Conservation (phyloP, 2,888 invertebrate genomes). For the Cecidostiba fungosa region DNA sequence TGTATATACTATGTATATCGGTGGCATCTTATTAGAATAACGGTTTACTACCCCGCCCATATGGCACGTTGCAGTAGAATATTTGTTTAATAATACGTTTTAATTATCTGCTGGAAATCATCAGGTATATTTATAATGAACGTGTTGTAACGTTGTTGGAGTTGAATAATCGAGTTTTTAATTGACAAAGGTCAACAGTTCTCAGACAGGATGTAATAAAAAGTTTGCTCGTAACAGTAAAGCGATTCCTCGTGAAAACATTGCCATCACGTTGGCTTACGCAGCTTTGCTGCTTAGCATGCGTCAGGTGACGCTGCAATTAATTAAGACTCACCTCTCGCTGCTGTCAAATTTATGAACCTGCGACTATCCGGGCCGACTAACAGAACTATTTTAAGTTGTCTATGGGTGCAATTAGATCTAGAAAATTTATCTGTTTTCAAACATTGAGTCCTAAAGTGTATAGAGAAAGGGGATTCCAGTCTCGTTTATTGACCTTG, state of each 20-base stretch:
- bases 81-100: neutral
- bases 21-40: neutral
- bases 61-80: neutral
- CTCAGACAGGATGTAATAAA: neutral
- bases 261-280: neutral
- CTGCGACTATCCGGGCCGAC: constrained; percentile 21
- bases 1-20: neutral
- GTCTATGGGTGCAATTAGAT: neutral
- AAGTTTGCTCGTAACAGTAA: neutral
- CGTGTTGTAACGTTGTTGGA: no score
- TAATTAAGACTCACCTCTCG: neutral
- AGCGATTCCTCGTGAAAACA: neutral
- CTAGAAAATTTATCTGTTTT: no score
- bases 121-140: no score
- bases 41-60: neutral
- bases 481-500: neutral
- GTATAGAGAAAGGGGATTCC: neutral
- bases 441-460: neutral
- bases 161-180: no score
- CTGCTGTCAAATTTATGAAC: constrained; percentile 27
- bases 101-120: neutral
- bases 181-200: neutral
- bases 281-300: neutral
- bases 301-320: neutral
- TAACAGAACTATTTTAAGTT: neutral